phyloP scores from a whole-genome alignment of 2,113 vertebrate genomes.

The Tamias sibiricus region DNA sequence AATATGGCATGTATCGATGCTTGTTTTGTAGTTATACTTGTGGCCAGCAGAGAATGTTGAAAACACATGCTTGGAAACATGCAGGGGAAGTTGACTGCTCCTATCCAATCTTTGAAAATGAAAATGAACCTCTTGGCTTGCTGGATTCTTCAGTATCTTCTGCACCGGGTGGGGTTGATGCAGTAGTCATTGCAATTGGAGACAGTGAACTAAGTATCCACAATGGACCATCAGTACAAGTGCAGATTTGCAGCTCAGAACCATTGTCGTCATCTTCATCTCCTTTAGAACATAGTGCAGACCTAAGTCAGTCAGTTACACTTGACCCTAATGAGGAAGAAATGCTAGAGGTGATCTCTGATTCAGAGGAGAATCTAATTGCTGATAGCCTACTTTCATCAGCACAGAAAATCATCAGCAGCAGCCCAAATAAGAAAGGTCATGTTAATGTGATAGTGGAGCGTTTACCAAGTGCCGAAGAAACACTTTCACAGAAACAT shows the following conservation, averaged over 20 bases:
- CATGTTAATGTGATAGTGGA: slow-evolving; percentile 99
- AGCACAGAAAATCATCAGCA: slow-evolving; percentile 97
- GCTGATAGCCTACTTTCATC: slow-evolving; percentile 95
- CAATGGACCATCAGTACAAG: slow-evolving; percentile 86
- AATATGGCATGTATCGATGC: slow-evolving; percentile 96
- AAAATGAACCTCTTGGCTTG: slow-evolving; percentile 84
- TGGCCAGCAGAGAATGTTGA: slow-evolving; percentile 97
- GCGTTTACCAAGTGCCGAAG: slow-evolving; percentile 94
- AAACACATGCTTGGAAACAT: slow-evolving; percentile 99
- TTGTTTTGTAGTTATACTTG: slow-evolving; percentile 99
- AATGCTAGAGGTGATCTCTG: slow-evolving; percentile 89
- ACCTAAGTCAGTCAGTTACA: slow-evolving; percentile 69
- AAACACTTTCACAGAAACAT: slow-evolving; percentile 88
- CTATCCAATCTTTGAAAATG: slow-evolving; percentile 97
- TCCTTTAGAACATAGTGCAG: slow-evolving; percentile 24
- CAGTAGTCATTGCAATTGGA: slow-evolving; percentile 91
- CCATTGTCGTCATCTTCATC: slow-evolving; percentile 70
- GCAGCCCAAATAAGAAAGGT: slow-evolving; percentile 93
- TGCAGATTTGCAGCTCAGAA: slow-evolving; percentile 90
- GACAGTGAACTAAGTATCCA: slow-evolving; percentile 85
- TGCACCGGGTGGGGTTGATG: slow-evolving; percentile 83
- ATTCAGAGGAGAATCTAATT: slow-evolving; percentile 86
- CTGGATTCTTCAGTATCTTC: slow-evolving; percentile 80
- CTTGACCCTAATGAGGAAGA: slow-evolving; percentile 86
- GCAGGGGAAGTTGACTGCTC: slow-evolving; percentile 97